Evolutionary conservation across 1,140 invertebrate species (phyloP), one percentile per base, ranked within the genome.

Genomic region (Nasonia longicornis): DNA sequence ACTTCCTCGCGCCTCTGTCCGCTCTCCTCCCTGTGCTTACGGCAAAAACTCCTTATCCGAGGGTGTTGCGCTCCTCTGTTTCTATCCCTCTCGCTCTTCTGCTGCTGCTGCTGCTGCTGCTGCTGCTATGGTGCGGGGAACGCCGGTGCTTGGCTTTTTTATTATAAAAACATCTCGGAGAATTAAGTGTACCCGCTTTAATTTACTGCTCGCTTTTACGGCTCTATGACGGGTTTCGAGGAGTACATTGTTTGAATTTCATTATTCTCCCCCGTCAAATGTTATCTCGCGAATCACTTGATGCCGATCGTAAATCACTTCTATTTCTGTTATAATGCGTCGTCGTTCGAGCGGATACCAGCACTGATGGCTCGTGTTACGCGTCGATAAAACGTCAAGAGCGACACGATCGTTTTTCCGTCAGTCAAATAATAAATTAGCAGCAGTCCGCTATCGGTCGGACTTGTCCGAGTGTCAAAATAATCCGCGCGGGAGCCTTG

Each of bases 1-100:
- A 81, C 67, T 22, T 64, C 64, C 78, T 66, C 31, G 69, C 48
- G 48, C 71, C n/a, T 77, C 66, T 78, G 31, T 63, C 74, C 84
- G 74, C 70, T 38, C 52, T 72, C 58, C 64, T 3, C 64, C 26
- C 8, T 3, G 31, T 35, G 31, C 31, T 35, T 35, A 10, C 3
- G 6, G 14, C 26, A 67, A 67, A 67, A 67, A 67, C 66, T 67
- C 29, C 26, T 29, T 58, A 58, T 58, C 52, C 20, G 14, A 58
- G 20, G 16, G 52, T 48, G 4, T 48, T n/a, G 6, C 52, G 20
- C 48, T 52, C 11, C 48, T 52, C 45, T 16, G 10, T 48, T 58
- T 58, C 14, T 58, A 20, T 16, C 52, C 20, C 2, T 20, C 16
- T 58, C 16, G 52, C 4, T 58, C 16, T 52, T 52, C 12, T 10